Evolutionary conservation across 2,888 invertebrate genomes (phyloP), one percentile per base, ranked within the genome.

Genomic region (Eristalis arbustorum): DNA sequence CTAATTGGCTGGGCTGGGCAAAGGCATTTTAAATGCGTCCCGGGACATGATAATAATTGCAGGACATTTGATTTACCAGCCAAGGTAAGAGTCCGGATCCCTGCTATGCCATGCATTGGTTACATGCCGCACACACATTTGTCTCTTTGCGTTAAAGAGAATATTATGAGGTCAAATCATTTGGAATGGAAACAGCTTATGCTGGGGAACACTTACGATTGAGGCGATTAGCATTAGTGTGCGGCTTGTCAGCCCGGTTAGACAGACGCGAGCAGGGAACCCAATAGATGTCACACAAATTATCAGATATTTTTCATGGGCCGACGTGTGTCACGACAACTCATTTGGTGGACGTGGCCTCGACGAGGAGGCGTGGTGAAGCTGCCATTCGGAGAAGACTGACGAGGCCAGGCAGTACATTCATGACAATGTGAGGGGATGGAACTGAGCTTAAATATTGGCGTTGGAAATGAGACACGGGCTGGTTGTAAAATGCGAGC

Each of bases 1-100:
- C 79, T 83, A 79, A 79, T 83, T 83, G 79, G 73, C n/a, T 69
- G 42, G 79, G 63, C 64, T 63, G 59, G 42, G 42, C 63, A 72
- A 62, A 77, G 61, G 18, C 56, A 73, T 68, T 73, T 78, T 63
- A 69, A 69, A 62, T 73, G 57, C 64, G 64, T 62, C 67, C 37
- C 22, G 74, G n/a, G 59, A 69, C 80, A 74, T 73, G 73, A 74
- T 74, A 74, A 63, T 80, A 74, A 83, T 83, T 74, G 49, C 63
- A 42, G 56, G 67, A 68, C 72, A 73, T 73, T 83, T 73, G 67
- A 83, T 77, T 83, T 63, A 57, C 25, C 61, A n/a, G 59, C 56
- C 5, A 67, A 61, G 72, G 61, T 67, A 61, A 34, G 61, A 49
- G 28, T 37, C 59, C 56, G 10, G 25, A 71, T 49, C 66, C 25